phyloP scores from a whole-genome alignment of 1,140 invertebrate species.

The Penaeus chinensis region DNA sequence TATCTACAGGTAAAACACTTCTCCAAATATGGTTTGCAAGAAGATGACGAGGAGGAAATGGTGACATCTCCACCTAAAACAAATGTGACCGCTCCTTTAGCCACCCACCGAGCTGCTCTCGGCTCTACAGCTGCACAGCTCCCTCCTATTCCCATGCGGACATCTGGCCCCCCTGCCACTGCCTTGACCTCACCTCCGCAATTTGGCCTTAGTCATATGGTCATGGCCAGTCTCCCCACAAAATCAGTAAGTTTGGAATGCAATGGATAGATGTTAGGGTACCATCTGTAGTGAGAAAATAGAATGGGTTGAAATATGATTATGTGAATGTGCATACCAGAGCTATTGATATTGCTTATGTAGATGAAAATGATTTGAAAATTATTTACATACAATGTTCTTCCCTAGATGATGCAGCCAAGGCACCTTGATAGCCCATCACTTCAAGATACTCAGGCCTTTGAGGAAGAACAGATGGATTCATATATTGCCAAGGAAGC shows the following conservation, averaged over 20 bases:
- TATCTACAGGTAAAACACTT: conserved; percentile 87
- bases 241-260: background rate
- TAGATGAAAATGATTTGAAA: no score
- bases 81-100: background rate
- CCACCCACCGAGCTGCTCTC: background rate
- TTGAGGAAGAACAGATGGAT: conserved; percentile 37
- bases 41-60: conserved; percentile 83
- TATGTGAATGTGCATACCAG: no score
- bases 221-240: background rate
- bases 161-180: conserved; percentile 17
- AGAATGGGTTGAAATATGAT: no score
- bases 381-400: no score
- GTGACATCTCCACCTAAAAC: conserved; percentile 21
- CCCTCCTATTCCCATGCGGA: conserved; percentile 22
- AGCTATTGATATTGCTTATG: no score
- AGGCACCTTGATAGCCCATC: conserved; percentile 35
- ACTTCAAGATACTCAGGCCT: conserved; percentile 23
- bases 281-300: no score
- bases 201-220: conserved; percentile 17
- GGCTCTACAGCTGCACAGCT: conserved; percentile 8
- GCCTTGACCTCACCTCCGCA: conserved; percentile 35
- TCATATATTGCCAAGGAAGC: conserved; percentile 28
- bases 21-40: conserved; percentile 93
- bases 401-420: conserved; percentile 2
- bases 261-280: no score